Evolutionary conservation across 2,888 invertebrate species (phyloP), one percentile per base, ranked within the genome.

Genomic region (Thereva nobilitata): DNA sequence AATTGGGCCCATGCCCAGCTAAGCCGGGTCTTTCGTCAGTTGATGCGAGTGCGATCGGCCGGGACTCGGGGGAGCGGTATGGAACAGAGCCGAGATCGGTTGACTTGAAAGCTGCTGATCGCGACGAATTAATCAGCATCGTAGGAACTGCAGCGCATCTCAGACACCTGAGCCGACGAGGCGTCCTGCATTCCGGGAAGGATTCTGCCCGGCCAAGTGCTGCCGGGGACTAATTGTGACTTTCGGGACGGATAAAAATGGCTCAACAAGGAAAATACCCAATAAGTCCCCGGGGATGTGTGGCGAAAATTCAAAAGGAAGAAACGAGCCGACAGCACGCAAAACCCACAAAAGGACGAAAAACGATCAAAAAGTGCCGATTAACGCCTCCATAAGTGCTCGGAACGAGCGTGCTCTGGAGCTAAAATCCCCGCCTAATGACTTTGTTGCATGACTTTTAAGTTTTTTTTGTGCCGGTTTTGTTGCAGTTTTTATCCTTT

Each of bases 361-460:
- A 44, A 45, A 10, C 23, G 55, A 67, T 55, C 50, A 50, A 56
- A 65, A 65, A 66, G 44, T 61, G 54, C 55, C 61, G 63, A 67
- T 57, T 54, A 67, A 67, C 49, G 57, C 52, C 55, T 61, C 52
- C 57, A 54, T 45, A 66, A 53, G 45, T 50, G 50, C 49, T 9
- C 53, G 45, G 42, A 8, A 7, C 37, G 66, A 53, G 59, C 59
- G 66, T 66, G 66, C 59, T 59, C 35, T 37, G 34, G 37, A 65
- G 55, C 56, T 49, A 55, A 65, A 65, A 65, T 66, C 59, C 53
- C 52, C 40, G 37, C 59, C 66, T 66, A 66, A 66, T 55, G 63
- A 67, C 56, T 10, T 67, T 63, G 61, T 67, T 67, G 67, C 67
- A 63, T 67, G 63, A 67, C 63, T 63, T 50, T 63, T 55, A 10